These are phyloP conservation scores for Chloropsis hardwickii DNA, from an alignment of 2,113 vertebrate species.

Conservation along the genomic window DNA sequence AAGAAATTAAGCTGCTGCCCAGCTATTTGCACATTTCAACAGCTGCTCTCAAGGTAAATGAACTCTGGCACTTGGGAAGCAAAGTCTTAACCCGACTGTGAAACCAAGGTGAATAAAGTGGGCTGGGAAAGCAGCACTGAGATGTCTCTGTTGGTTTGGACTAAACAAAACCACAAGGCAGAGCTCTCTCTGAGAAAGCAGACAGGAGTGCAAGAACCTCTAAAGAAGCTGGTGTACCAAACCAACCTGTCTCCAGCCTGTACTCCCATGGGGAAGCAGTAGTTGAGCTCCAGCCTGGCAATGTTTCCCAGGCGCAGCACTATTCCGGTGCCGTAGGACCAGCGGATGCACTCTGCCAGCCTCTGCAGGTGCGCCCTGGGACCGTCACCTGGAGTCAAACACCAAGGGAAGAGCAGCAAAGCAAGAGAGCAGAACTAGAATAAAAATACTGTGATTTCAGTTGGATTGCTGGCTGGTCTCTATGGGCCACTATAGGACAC, in stretches of 20 bases:
- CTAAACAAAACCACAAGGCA: not conserved
- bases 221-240: not conserved
- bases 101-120: not conserved
- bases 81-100: not conserved
- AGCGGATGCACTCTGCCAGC: conserved; percentile 89
- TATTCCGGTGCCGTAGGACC: conserved; percentile 91
- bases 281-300: conserved; percentile 93
- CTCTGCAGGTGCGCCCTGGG: conserved; percentile 87
- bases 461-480: not conserved
- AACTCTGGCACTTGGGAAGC: not conserved
- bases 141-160: not conserved
- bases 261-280: conserved; percentile 95
- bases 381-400: conserved; percentile 79
- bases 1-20: not conserved
- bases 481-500: accelerated
- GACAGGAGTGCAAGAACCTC: not conserved
- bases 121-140: not conserved
- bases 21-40: not conserved
- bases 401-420: not conserved
- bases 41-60: not conserved
- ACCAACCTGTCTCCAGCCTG: conserved; percentile 90
- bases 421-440: not conserved
- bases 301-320: conserved; percentile 94
- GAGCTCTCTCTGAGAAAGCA: not conserved
- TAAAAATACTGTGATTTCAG: not conserved